These are phyloP conservation scores for Thera britannica DNA, from an alignment of 2,888 invertebrate species.

Conservation along the genomic window DNA sequence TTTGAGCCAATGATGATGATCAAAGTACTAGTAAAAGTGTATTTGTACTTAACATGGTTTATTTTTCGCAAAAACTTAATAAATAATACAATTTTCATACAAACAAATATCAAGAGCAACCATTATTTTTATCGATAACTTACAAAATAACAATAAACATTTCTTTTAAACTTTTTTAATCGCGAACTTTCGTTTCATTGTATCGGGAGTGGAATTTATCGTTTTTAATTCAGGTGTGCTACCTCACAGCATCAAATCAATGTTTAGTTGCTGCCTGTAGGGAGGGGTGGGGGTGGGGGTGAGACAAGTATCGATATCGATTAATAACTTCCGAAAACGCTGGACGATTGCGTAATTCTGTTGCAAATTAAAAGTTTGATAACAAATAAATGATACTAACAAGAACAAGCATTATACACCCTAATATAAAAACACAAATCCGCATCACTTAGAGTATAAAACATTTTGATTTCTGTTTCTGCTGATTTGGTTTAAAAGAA, in stretches of 20 bases:
- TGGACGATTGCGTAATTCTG: too few species aligned
- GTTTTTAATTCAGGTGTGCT: slow-evolving; percentile 76
- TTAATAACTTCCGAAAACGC: too few species aligned
- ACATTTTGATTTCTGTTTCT: too few species aligned
- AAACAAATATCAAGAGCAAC: slow-evolving; percentile 5
- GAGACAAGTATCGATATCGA: slow-evolving; percentile 2
- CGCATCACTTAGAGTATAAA: too few species aligned
- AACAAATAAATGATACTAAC: too few species aligned
- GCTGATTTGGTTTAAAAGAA: too few species aligned
- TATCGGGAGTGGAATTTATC: slow-evolving; percentile 66
- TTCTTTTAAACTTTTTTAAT: slow-evolving; percentile 73
- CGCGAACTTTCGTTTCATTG: slow-evolving; percentile 56
- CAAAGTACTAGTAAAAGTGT: too few species aligned
- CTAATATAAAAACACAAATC: too few species aligned
- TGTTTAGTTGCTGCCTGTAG: slow-evolving; percentile 62
- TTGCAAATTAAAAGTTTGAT: too few species aligned
- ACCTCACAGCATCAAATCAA: slow-evolving; percentile 68
- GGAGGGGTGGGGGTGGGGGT: slow-evolving; percentile 32
- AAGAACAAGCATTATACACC: too few species aligned
- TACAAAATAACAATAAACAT: slow-evolving; percentile 57
- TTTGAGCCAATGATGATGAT: too few species aligned
- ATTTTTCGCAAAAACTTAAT: background rate
- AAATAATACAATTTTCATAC: slow-evolving; percentile 12
- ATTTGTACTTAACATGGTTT: background rate
- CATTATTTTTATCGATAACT: slow-evolving; percentile 33